Evolutionary conservation across 2,113 vertebrate genomes (phyloP).

Genomic region (Sinocyclocheilus rhinocerous): DNA sequence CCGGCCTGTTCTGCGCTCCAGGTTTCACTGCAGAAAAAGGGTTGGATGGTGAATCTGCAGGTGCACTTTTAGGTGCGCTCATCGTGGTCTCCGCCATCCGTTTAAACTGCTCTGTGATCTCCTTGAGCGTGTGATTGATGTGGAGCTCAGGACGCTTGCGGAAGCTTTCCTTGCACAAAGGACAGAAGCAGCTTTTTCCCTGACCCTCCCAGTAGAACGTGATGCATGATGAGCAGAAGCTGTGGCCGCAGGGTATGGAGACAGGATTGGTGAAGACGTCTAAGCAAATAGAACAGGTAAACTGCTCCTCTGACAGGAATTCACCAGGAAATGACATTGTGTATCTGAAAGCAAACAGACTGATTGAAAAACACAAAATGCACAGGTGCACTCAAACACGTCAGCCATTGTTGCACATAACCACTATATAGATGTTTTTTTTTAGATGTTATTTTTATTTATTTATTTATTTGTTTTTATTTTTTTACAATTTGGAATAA

Average conservation of each 20-base stretch:
- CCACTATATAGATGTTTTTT: not conserved
- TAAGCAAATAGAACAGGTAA: slow-evolving; percentile 77
- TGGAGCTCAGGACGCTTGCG: slow-evolving; percentile 72
- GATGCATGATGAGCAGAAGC: slow-evolving; percentile 75
- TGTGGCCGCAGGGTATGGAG: slow-evolving; percentile 78
- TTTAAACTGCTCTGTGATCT: slow-evolving; percentile 78
- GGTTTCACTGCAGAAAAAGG: not conserved
- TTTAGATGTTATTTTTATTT: no score
- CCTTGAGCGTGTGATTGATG: slow-evolving; percentile 74
- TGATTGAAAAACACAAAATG: not conserved
- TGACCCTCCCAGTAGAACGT: slow-evolving; percentile 70
- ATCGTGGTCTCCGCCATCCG: slow-evolving; percentile 44
- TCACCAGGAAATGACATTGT: slow-evolving; percentile 61
- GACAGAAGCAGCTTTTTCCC: slow-evolving; percentile 66
- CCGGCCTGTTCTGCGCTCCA: not conserved
- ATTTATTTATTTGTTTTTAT: no score
- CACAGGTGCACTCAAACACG: no score
- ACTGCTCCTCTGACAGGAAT: slow-evolving; percentile 75
- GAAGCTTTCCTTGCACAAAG: slow-evolving; percentile 76
- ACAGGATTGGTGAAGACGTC: slow-evolving; percentile 75
- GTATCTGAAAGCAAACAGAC: not conserved
- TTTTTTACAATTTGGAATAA: no score
- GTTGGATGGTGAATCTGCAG: not conserved
- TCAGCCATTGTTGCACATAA: not conserved
- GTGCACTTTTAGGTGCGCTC: not conserved